Conservation (phyloP, 2,113 vertebrate genomes). For the Psittacara wagleri region DNA sequence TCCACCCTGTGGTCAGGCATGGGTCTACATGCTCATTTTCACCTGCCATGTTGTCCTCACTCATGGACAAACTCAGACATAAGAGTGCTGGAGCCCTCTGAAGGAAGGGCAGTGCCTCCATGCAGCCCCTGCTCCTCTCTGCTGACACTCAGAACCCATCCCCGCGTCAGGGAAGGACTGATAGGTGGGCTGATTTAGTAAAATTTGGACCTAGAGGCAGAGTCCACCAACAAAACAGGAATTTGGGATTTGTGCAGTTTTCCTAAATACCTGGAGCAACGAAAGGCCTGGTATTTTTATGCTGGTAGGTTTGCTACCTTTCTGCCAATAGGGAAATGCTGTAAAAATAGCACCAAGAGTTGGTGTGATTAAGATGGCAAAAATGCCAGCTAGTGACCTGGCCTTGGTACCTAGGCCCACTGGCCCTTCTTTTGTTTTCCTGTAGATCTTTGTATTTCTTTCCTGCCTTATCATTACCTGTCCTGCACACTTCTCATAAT, state of each 20-base stretch:
- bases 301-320: not conserved
- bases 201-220: not conserved
- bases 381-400: not conserved
- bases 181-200: not conserved
- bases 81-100: not conserved
- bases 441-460: not conserved
- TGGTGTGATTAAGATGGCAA: not conserved
- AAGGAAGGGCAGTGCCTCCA: not conserved
- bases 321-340: not conserved
- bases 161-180: not conserved
- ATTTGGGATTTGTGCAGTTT: not conserved
- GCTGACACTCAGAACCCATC: not conserved
- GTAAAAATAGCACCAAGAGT: not conserved
- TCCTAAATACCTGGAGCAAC: not conserved
- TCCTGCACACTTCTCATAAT: constrained; percentile 15
- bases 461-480: constrained; percentile 4
- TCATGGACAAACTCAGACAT: not conserved
- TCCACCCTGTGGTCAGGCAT: not conserved
- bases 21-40: not conserved
- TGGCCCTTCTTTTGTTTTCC: not conserved
- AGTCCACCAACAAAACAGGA: not conserved
- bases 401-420: not conserved
- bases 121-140: not conserved
- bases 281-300: not conserved
- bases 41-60: not conserved